A percentile compares a stretch with the other conserved stretches of the same genome.
phyloP scores from a whole-genome alignment of 1,140 invertebrate genomes.

The Apis laboriosa region DNA sequence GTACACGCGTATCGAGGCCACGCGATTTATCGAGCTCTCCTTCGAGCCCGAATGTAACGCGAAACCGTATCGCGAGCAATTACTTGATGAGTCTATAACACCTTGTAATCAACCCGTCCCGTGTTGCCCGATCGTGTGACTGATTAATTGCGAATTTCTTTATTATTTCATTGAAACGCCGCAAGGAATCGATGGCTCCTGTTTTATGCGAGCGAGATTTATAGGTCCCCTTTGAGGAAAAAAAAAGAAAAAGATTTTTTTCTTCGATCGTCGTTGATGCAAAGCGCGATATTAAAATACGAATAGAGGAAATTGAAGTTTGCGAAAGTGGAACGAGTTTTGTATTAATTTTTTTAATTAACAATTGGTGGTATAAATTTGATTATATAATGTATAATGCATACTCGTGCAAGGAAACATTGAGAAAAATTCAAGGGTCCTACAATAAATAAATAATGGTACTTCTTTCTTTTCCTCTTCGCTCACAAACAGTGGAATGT shows the following conservation, averaged over 20 bases:
- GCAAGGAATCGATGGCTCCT: not conserved
- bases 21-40: slow-evolving; percentile 52
- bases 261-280: not conserved
- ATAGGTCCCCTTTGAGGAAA: not conserved
- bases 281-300: no score
- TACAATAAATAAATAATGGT: no score
- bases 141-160: slow-evolving; percentile 51
- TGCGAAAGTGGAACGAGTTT: no score
- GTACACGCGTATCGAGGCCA: slow-evolving; percentile 38
- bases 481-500: no score
- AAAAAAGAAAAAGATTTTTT: not conserved
- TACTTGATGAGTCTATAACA: slow-evolving; percentile 60
- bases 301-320: no score
- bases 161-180: slow-evolving; percentile 48
- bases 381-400: no score
- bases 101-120: slow-evolving; percentile 48
- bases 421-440: no score
- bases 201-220: not conserved
- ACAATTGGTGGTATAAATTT: no score
- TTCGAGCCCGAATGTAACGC: slow-evolving; percentile 33
- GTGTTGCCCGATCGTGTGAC: not conserved
- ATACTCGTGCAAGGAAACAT: no score
- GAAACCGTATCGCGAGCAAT: slow-evolving; percentile 58
- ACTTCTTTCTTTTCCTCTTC: no score
- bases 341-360: no score